These are phyloP conservation scores for Petrocephalus microphthalmus DNA, from an alignment of 2,113 vertebrate genomes.

Conservation along the genomic window DNA sequence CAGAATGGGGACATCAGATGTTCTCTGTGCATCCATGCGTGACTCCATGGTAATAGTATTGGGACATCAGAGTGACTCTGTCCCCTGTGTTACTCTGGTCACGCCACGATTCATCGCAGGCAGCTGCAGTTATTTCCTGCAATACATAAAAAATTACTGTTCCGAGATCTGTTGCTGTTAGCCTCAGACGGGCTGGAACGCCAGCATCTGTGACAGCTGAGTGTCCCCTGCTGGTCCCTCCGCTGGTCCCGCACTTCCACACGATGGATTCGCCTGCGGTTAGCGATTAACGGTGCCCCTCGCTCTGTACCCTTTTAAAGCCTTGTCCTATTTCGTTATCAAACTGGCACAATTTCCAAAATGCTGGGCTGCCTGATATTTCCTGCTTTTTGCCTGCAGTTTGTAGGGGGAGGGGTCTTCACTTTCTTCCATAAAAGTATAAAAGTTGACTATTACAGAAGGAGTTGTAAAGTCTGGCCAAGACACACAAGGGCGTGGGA, in stretches of 20 bases:
- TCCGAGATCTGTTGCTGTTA: neutral
- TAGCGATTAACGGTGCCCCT: neutral
- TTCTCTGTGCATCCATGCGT: no score
- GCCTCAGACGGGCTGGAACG: neutral
- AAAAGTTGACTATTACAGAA: constrained; percentile 12
- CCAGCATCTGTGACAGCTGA: neutral
- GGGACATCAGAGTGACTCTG: neutral
- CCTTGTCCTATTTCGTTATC: constrained; percentile 14
- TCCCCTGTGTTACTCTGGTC: neutral
- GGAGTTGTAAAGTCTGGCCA: constrained; percentile 18
- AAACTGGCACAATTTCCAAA: constrained; percentile 1
- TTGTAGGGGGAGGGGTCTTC: neutral
- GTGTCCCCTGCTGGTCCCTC: neutral
- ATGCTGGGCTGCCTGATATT: constrained; percentile 11
- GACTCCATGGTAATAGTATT: neutral
- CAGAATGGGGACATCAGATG: neutral
- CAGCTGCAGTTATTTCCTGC: neutral
- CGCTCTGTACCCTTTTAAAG: constrained; percentile 8
- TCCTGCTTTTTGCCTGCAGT: neutral
- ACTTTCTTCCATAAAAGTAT: constrained; percentile 29
- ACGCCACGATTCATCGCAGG: neutral
- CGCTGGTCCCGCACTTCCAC: neutral
- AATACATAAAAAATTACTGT: neutral
- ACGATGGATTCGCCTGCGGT: neutral
- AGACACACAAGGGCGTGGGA: constrained; percentile 11